These are phyloP conservation scores for Lanistes nyassanus DNA, from an alignment of 1,140 invertebrate species.

Conservation along the genomic window DNA sequence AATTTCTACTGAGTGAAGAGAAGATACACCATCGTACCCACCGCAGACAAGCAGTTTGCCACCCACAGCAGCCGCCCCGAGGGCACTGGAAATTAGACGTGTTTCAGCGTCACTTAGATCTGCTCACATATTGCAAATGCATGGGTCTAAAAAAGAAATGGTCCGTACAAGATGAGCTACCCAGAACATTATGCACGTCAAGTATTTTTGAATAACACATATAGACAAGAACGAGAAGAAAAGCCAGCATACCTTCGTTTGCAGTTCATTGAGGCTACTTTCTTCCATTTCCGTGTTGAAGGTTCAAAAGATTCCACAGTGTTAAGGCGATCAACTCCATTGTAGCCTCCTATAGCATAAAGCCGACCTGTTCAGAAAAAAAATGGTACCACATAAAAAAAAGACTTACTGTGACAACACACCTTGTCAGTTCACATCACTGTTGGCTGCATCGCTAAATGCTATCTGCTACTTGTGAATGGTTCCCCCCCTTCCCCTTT, in stretches of 20 bases:
- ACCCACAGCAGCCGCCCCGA: conserved; percentile 85
- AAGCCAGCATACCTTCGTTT: conserved; percentile 76
- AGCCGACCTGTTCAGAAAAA: conserved; percentile 51
- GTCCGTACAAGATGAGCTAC: not conserved
- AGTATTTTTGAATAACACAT: too few species aligned
- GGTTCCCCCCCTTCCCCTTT: too few species aligned
- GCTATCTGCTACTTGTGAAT: too few species aligned
- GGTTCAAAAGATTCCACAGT: conserved; percentile 92
- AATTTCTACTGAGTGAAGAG: conserved; percentile 65
- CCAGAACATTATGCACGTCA: too few species aligned
- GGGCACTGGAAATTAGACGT: conserved; percentile 72
- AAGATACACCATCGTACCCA: conserved; percentile 71
- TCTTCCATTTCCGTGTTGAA: conserved; percentile 78
- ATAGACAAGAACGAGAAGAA: too few species aligned
- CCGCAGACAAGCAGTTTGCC: conserved; percentile 87
- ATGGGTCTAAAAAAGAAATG: not conserved
- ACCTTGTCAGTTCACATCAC: too few species aligned
- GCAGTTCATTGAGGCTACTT: conserved; percentile 84
- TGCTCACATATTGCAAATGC: not conserved
- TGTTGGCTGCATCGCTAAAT: too few species aligned
- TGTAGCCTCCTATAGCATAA: conserved; percentile 76
- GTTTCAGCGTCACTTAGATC: not conserved
- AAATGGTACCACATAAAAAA: not conserved
- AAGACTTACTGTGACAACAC: not conserved
- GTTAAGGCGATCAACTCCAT: conserved; percentile 82